Conservation (phyloP, 2,113 vertebrate species). For the Odocoileus hemionus region DNA sequence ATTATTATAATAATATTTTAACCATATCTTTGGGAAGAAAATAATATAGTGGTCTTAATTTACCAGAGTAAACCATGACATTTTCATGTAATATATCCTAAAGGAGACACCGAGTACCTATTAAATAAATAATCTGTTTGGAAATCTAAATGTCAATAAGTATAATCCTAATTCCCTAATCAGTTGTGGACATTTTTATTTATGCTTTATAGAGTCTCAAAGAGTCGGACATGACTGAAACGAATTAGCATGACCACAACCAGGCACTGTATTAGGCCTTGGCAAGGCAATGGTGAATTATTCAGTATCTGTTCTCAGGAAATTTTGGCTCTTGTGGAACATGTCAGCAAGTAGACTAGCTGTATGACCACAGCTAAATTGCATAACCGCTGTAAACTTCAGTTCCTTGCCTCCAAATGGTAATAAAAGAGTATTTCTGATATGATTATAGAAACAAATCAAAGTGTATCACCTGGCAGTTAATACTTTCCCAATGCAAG, state of each 20-base stretch:
- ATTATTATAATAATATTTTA: neutral
- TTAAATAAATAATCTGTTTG: slow-evolving; percentile 3
- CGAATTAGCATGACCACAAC: neutral
- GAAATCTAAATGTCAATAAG: neutral
- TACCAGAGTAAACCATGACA: neutral
- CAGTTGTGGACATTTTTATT: neutral
- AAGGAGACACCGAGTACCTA: neutral
- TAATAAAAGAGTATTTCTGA: neutral
- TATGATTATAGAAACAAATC: neutral
- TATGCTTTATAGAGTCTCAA: neutral
- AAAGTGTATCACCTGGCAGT: neutral
- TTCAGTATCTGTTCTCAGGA: neutral
- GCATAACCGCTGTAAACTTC: neutral
- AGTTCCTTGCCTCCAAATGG: neutral
- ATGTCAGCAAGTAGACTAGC: neutral
- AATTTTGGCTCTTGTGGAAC: neutral
- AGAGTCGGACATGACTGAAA: neutral
- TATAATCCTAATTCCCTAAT: neutral
- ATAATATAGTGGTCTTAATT: neutral
- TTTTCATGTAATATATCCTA: neutral
- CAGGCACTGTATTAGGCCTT: neutral
- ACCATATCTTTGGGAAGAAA: neutral
- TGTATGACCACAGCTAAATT: neutral
- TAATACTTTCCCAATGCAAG: neutral
- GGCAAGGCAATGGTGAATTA: neutral